Evolutionary conservation across 1,140 invertebrate genomes (phyloP), one percentile per base, ranked within the genome.

Genomic region (Whitmania pigra): DNA sequence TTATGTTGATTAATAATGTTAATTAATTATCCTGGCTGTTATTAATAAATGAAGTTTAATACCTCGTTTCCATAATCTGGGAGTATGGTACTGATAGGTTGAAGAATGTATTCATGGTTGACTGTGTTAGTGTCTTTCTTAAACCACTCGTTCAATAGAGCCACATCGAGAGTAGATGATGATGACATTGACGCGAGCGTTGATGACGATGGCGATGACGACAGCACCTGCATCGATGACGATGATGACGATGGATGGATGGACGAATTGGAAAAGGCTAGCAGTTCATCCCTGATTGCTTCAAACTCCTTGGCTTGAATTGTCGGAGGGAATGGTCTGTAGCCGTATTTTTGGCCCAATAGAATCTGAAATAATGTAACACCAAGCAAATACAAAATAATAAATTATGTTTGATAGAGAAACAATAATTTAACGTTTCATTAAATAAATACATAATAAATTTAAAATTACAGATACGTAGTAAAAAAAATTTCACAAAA

Each of bases 331-430:
- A 98, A 93, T 2, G 94, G 94, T 13, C 95, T 86, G 78, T 97
- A 98, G 6, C 95, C 95, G 81, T 98, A 98, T 81, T 98, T 98
- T 83, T 98, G 94, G 0, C 94, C 94, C 0, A 97, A 84, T 79
- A 98, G 96, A 27, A 95, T 93, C 86, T 91, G 75, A 7, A 79
- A 77, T 71, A 43, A 15, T 49, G 9, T 49, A 49, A 43, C 5
- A n/a, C n/a, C 31, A 36, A 36, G 31, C 31, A 36, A 36, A 36
- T 36, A 36, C 2, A 36, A 3, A 36, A 36, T 36, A 36, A 36
- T 36, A 36, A 36, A 36, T 36, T 36, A 36, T 36, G 6, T 36
- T 36, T 36, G 6, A 36, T 36, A 36, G 6, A 36, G 31, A 36
- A 3, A 36, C 6, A 36, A 36, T 36, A 36, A 36, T 36, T 36